Conservation (phyloP, 2,113 vertebrate species). For the Pelodiscus sinensis region DNA sequence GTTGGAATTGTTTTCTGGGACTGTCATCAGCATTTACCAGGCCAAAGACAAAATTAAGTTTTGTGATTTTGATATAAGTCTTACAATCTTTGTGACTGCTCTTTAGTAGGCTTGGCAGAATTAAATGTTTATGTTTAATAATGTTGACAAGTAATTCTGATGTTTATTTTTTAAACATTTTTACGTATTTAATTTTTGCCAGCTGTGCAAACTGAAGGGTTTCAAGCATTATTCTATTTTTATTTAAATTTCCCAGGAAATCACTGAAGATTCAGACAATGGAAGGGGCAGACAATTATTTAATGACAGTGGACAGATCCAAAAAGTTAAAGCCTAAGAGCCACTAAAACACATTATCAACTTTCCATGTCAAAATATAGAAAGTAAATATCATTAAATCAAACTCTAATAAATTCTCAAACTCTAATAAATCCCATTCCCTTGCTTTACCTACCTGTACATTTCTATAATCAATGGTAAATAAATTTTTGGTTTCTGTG, state of each 20-base stretch:
- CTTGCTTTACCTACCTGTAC: background rate
- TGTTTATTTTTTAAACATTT: too few relatives aligned
- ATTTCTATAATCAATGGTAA: background rate
- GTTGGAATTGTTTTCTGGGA: background rate
- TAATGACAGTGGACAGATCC: background rate
- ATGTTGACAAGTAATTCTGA: too few relatives aligned
- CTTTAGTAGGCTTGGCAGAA: too few relatives aligned
- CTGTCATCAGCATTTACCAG: background rate
- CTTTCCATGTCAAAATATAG: background rate
- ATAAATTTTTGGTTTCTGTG: background rate
- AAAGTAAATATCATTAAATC: background rate
- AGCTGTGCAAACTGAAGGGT: too few relatives aligned
- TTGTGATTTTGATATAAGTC: background rate
- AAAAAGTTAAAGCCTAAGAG: background rate
- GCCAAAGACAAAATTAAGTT: background rate
- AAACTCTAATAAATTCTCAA: background rate
- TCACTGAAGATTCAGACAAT: too few relatives aligned
- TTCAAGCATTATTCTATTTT: too few relatives aligned
- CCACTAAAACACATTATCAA: background rate
- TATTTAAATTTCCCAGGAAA: too few relatives aligned
- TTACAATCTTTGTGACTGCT: background rate
- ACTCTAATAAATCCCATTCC: background rate
- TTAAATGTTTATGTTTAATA: too few relatives aligned
- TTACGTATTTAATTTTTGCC: too few relatives aligned
- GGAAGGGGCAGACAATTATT: too few relatives aligned